Base-by-base conservation (phyloP, 2,113 vertebrate genomes). In the Leiothrix lutea region DNA sequence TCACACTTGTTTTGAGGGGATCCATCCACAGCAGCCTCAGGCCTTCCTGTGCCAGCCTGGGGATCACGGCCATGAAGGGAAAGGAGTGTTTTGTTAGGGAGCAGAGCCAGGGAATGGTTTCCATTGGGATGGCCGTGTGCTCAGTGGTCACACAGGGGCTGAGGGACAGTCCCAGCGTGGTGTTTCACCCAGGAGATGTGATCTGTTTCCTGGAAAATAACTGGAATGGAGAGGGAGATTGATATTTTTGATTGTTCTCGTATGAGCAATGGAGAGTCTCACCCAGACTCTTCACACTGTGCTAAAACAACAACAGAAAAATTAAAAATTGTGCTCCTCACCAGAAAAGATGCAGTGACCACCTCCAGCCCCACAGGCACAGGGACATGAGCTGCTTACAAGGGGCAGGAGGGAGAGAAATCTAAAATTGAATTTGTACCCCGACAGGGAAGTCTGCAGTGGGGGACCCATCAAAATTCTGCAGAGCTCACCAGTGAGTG, bases 241-340 rank as follows among this genome's bases (percentile, higher is more conserved):
- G 2, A 28, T 57, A 19, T 44, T 81, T 84, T 28, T 57, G 10
- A 26, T 77, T 53, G 35, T 28, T 45, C n/a, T 62, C 4, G 0
- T 19, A 24, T 0, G 1, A 74, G 28, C 25, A 23, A 9, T 1
- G 8, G 40, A 26, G 50, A 74, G 4, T 14, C 51, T 53, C 35
- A 56, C 36, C 21, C 62, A 44, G 44, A 12, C 61, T 22, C 48
- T 62, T 71, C 79, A 29, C 33, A 0, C 40, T 1, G 1, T 8
- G 3, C 57, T 62, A 29, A 80, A 72, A 29, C 33, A 81, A 29
- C 33, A 65, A 5, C 12, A 24, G 13, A 40, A 42, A 48, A 22
- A 48, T 67, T 50, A 19, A 33, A 84, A 70, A 12, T 17, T 21
- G 44, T 11, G 11, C 11, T 31, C 70, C 3, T 18, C 42, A 36